These are phyloP conservation scores for Fringilla coelebs DNA, from an alignment of 2,797 vertebrate genomes.

Conservation along the genomic window DNA sequence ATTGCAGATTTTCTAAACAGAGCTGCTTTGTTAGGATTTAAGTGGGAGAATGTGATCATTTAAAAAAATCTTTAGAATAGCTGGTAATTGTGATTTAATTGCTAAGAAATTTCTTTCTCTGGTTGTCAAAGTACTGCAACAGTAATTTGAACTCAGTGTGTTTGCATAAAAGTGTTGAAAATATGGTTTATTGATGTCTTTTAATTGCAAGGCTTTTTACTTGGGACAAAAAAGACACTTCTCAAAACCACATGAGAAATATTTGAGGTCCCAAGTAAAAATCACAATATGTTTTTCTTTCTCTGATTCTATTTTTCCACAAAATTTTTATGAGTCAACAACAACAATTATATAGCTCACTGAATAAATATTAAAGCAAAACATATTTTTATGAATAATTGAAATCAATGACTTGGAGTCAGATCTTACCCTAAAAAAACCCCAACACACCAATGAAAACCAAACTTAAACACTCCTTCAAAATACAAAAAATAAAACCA, in stretches of 20 bases:
- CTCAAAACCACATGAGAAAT: not conserved
- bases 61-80: not conserved
- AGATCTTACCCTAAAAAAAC: not conserved
- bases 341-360: rapidly evolving
- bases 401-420: not conserved
- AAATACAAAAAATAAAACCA: rapidly evolving
- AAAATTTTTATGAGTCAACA: not conserved
- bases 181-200: not conserved
- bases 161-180: not conserved
- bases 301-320: not conserved
- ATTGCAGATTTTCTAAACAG: not conserved
- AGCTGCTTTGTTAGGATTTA: not conserved
- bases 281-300: not conserved
- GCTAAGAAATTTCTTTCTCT: not conserved
- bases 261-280: not conserved
- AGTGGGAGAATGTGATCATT: not conserved
- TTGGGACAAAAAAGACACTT: not conserved
- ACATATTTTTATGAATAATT: not conserved
- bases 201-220: not conserved
- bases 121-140: not conserved
- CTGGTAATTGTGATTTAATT: not conserved
- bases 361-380: not conserved
- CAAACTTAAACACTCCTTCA: not conserved
- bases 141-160: not conserved
- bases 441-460: not conserved